These are phyloP conservation scores for Odontamblyopus rebecca DNA, from an alignment of 2,797 vertebrate species.

Conservation along the genomic window DNA sequence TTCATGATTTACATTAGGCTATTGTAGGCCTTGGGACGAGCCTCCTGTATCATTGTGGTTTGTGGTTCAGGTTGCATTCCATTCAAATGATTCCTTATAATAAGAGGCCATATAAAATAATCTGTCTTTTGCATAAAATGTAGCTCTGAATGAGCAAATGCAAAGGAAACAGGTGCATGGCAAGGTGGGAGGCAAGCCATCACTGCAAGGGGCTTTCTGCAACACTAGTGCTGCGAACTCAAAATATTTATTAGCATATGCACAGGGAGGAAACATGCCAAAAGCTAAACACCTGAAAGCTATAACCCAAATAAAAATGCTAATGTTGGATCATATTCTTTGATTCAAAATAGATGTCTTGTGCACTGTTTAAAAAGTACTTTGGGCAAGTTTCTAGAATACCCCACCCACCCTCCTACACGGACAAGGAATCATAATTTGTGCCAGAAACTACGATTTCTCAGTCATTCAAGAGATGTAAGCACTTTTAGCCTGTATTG, in stretches of 20 bases:
- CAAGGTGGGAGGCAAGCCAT: slow-evolving; percentile 74
- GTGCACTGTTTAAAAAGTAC: not conserved
- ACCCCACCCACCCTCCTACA: not conserved
- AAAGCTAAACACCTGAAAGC: not conserved
- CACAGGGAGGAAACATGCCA: not conserved
- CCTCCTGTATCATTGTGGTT: not conserved
- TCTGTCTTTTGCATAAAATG: not conserved
- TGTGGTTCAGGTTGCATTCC: not conserved
- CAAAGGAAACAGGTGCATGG: slow-evolving; percentile 38
- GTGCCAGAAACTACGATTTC: not conserved
- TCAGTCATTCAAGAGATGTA: not conserved
- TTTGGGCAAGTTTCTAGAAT: not conserved
- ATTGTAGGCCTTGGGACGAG: slow-evolving; percentile 1
- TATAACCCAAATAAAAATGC: not conserved
- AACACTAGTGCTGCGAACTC: slow-evolving; percentile 39
- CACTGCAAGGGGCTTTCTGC: slow-evolving; percentile 69
- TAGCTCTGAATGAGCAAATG: slow-evolving; percentile 4
- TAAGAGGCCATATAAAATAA: not conserved
- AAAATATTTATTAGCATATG: slow-evolving; percentile 29
- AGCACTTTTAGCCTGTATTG: not conserved
- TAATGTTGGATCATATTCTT: not conserved
- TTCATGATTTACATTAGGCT: not conserved
- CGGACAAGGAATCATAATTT: not conserved
- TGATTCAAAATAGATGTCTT: not conserved
- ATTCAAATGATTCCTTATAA: not conserved